Evolutionary conservation across 2,888 invertebrate genomes (phyloP).

Genomic region (Cheilosia urbana): DNA sequence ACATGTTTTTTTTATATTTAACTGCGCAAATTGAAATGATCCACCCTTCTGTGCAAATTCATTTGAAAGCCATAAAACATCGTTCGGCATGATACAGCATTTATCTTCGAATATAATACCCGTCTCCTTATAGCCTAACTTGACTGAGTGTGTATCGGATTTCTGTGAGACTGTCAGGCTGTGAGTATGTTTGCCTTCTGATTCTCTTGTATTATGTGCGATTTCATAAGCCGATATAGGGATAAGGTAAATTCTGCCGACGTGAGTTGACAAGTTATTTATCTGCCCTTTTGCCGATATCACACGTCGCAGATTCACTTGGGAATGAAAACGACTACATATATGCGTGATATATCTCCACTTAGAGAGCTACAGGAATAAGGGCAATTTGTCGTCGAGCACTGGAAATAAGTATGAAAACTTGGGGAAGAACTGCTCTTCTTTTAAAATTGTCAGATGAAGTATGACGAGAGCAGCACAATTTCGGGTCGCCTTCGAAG

Average conservation of each 20-base stretch:
- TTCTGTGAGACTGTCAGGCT: conserved; percentile 2
- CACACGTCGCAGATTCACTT: not conserved
- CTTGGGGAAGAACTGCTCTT: not conserved
- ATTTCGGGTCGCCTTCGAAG: not conserved
- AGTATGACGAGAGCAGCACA: not conserved
- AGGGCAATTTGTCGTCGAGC: not conserved
- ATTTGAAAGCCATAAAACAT: conserved; percentile 30
- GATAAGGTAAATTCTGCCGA: conserved; percentile 25
- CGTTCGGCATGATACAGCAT: conserved; percentile 4
- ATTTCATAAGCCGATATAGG: conserved; percentile 42
- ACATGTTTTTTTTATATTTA: not conserved
- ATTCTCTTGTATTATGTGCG: not conserved
- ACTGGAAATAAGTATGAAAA: not conserved
- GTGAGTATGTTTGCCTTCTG: not conserved
- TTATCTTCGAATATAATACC: not conserved
- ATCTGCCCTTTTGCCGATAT: not conserved
- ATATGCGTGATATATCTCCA: not conserved
- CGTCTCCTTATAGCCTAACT: conserved; percentile 6
- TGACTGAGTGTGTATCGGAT: conserved; percentile 29
- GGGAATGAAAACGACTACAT: not conserved
- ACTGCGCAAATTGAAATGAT: not conserved
- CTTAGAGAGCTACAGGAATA: not conserved
- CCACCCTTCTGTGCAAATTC: not conserved
- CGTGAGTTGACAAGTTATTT: conserved; percentile 21
- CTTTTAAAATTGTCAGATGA: no score